A percentile compares a stretch with the other conserved stretches of the same genome.
phyloP scores from a whole-genome alignment of 2,113 vertebrate species.

The Phylloscopus whistleri region DNA sequence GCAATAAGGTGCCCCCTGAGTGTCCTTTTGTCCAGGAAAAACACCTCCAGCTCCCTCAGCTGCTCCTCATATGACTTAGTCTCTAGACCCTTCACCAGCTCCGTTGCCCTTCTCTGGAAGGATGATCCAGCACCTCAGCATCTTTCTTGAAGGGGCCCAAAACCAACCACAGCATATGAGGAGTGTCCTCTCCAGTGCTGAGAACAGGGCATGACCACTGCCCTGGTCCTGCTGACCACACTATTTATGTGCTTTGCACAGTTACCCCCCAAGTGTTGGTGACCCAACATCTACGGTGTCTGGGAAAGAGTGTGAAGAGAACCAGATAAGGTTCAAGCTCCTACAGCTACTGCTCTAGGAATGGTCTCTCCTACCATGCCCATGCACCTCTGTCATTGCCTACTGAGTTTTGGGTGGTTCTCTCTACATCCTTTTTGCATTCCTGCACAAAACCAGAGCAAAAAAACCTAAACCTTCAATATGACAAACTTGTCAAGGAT shows the following conservation, averaged over 20 bases:
- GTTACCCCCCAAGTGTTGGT: neutral
- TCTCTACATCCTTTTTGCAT: rapidly evolving
- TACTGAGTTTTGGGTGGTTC: neutral
- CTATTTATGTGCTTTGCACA: neutral
- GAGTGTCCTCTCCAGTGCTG: neutral
- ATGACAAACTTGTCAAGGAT: neutral
- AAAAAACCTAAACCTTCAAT: neutral
- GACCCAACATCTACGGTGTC: neutral
- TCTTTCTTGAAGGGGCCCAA: neutral
- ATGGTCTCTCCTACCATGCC: neutral
- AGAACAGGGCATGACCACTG: neutral
- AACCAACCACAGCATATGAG: rapidly evolving
- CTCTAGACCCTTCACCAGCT: neutral
- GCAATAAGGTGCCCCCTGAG: neutral
- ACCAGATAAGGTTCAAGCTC: neutral
- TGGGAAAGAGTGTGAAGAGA: neutral
- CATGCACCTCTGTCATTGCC: neutral
- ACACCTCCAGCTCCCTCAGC: neutral
- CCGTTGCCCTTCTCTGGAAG: rapidly evolving
- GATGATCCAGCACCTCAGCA: neutral
- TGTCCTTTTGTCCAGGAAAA: neutral
- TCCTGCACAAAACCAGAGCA: neutral
- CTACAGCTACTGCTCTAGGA: neutral
- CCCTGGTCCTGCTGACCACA: neutral
- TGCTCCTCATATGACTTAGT: neutral